Base-by-base conservation (phyloP, 1,140 invertebrate species). In the Delia radicum region DNA sequence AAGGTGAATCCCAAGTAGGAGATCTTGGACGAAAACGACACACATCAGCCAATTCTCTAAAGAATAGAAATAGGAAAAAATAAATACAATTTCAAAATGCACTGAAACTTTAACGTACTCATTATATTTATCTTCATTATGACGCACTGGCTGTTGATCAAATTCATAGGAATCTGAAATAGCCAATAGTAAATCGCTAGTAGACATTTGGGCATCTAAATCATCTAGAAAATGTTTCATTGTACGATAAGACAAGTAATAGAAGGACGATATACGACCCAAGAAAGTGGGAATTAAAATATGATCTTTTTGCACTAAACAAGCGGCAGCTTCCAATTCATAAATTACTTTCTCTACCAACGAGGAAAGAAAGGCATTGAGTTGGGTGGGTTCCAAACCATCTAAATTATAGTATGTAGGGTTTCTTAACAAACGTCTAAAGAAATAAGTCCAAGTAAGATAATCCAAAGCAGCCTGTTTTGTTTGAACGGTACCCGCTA, bases 391-490 rank as follows among this genome's bases (percentile, higher is more conserved):
- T 71, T 96, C 93, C 42, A 93, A 87, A 65, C 90, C 90, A 69
- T 96, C 92, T 75, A 99, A 87, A 75, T 94, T 91, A 82, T 99
- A 99, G 86, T 97, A 97, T 0, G 91, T 90, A 0, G 98, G 98
- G 89, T 99, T 99, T 81, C 95, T 94, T 24, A 99, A 87, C 3
- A 99, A 87, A 76, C 98, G 89, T 78, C 97, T 88, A 88, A 98
- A 99, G 87, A 99, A 98, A 84, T 98, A 99, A 0, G 98, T 99
- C 95, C 96, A 99, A 0, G 98, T 98, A 29, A 99, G 89, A 87
- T 99, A 99, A 85, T 99, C 97, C 63, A 99, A 88, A 18, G 97
- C 94, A 77, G 98, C 95, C 86, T 98, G 95, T 87, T 97, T 98
- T 0, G 91, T 94, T 78, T 91, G 90, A 29, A 99, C 95, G 0